Conservation (phyloP, 2,797 vertebrate genomes). For the Limnodromus scolopaceus region DNA sequence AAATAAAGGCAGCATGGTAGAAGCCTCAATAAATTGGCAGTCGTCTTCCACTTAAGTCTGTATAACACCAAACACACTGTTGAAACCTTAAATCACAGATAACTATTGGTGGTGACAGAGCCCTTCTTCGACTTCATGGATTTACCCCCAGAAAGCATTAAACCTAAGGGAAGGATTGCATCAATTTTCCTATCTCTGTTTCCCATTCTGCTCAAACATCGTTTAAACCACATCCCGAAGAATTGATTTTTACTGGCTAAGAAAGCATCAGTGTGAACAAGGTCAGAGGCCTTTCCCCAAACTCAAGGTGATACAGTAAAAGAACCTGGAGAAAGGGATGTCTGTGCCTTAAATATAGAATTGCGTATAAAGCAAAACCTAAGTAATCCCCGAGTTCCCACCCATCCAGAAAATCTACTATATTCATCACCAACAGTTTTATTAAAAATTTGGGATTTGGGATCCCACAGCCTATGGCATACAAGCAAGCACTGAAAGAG, state of each 20-base stretch:
- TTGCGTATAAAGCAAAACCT: background rate
- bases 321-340: background rate
- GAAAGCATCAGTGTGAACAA: background rate
- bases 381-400: background rate
- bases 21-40: background rate
- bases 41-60: background rate
- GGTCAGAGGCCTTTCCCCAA: background rate
- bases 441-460: background rate
- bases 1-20: background rate
- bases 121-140: background rate
- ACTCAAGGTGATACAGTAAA: background rate
- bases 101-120: background rate
- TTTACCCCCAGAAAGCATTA: background rate
- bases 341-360: background rate
- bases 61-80: background rate
- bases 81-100: constrained; percentile 18
- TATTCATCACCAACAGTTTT: background rate
- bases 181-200: background rate
- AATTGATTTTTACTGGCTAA: background rate
- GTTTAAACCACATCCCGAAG: background rate
- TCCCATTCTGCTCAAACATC: background rate
- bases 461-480: background rate
- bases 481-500: background rate
- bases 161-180: background rate
- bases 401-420: background rate